Base-by-base conservation (phyloP, 2,888 invertebrate species). In the Macrosoma leucophasiata region DNA sequence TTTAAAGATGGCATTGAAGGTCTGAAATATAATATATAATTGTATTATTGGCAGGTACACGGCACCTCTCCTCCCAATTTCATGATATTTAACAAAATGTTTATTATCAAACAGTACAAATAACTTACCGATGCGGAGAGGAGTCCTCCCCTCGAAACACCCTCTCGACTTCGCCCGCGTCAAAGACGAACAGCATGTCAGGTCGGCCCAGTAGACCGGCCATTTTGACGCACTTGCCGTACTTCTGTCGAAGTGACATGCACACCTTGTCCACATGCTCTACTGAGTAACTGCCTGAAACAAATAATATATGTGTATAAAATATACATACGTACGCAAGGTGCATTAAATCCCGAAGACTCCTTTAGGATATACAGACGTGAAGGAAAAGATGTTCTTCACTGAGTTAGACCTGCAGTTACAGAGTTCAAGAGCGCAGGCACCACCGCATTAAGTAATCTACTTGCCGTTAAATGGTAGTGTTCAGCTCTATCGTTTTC, bases 1-100 rank as follows among this genome's bases (percentile, higher is more conserved):
- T 91, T 88, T 25, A 91, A 67, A 0, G 91, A 91, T 0, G 91
- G 91, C 91, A 91, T 91, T 1, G 91, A 90, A 0, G 91, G 91
- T 34, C 91, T 85, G 68, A 26, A 71, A 64, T 19, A 17, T 25
- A 20, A 41, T 18, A 52, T 14, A 29, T 8, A 35, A 29, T n/a
- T n/a, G n/a, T n/a, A n/a, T n/a, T n/a, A n/a, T n/a, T n/a, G n/a
- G n/a, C n/a, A n/a, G n/a, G n/a, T n/a, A n/a, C n/a, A n/a, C n/a
- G n/a, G n/a, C n/a, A n/a, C n/a, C n/a, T n/a, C n/a, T n/a, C n/a
- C n/a, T 27, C 8, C 13, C 7, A 17, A 12, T 3, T 12, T 13
- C 4, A 5, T 17, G 17, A 17, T 7, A 17, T 17, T 17, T 17
- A 4, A 17, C 4, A 17, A 5, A 17, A 17, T 17, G n/a, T 17